Percentiles rank a stretch among this genome's conserved stretches.
phyloP scores from a whole-genome alignment of 2,888 invertebrate genomes.

The Monoplex corrugatus region DNA sequence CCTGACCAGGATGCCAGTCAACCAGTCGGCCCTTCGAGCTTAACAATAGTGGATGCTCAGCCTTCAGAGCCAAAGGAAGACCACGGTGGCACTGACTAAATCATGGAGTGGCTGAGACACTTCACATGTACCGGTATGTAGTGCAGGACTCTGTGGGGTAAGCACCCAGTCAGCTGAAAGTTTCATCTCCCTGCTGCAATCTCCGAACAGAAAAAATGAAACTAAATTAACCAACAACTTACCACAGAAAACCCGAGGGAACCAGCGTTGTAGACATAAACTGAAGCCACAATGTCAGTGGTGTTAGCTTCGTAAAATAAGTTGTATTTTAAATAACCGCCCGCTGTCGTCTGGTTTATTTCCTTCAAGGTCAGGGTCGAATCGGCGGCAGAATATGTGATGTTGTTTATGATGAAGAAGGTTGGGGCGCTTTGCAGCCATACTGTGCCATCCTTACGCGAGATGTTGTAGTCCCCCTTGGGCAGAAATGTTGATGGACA shows the following conservation, averaged over 20 bases:
- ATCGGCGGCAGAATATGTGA: constrained; percentile 58
- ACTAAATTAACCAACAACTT: no score
- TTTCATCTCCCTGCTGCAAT: no score
- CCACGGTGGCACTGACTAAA: no score
- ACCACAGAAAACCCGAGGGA: constrained; percentile 50
- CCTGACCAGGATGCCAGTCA: no score
- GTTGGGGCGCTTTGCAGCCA: constrained; percentile 64
- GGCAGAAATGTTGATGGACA: constrained; percentile 39
- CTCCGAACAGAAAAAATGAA: no score
- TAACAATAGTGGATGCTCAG: no score
- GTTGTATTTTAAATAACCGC: constrained; percentile 27
- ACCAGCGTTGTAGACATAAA: constrained; percentile 25
- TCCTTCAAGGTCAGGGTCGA: constrained; percentile 55
- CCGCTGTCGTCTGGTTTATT: constrained; percentile 32
- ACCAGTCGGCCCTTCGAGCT: no score
- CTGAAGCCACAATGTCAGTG: constrained; percentile 43
- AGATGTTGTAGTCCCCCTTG: constrained; percentile 58
- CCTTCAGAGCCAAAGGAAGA: no score
- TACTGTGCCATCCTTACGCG: constrained; percentile 50
- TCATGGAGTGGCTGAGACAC: no score
- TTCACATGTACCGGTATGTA: no score
- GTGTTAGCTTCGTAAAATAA: constrained; percentile 47
- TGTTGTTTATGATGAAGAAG: constrained; percentile 61
- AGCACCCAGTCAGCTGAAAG: no score
- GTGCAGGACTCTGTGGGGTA: no score